These are phyloP conservation scores for Datnioides undecimradiatus DNA, from an alignment of 2,113 vertebrate genomes.

Conservation along the genomic window DNA sequence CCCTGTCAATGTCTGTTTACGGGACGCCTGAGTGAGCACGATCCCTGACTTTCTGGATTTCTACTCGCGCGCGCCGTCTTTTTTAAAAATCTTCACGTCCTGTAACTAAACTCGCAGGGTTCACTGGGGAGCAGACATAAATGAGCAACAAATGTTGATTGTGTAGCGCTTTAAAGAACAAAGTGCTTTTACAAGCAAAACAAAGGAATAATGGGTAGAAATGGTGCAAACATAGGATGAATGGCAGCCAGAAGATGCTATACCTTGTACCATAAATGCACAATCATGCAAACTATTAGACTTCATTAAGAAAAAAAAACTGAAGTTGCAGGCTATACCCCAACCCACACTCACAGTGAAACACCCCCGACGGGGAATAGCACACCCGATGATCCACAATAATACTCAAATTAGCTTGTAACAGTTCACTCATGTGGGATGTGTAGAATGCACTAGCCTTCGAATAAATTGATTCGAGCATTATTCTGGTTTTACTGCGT, in stretches of 20 bases:
- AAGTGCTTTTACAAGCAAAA: slow-evolving; percentile 26
- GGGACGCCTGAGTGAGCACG: slow-evolving; percentile 33
- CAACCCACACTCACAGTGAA: slow-evolving; percentile 16
- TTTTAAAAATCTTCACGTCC: slow-evolving; percentile 2
- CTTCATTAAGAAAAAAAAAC: slow-evolving; percentile 35
- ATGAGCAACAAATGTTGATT: slow-evolving; percentile 19
- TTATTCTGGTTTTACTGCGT: slow-evolving; percentile 39
- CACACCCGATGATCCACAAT: slow-evolving; percentile 32
- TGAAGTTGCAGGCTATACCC: slow-evolving; percentile 24
- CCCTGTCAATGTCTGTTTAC: slow-evolving; percentile 37
- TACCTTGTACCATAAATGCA: slow-evolving; percentile 25
- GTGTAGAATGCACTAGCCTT: slow-evolving; percentile 47
- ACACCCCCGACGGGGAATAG: slow-evolving; percentile 1
- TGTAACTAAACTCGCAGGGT: not conserved
- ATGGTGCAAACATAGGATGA: slow-evolving; percentile 4
- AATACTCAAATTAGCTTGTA: slow-evolving; percentile 59
- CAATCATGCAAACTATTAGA: not conserved
- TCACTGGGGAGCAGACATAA: slow-evolving; percentile 7
- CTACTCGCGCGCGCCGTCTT: not conserved
- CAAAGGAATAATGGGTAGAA: not conserved
- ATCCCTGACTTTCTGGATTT: slow-evolving; percentile 14
- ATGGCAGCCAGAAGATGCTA: slow-evolving; percentile 11
- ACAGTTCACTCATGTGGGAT: slow-evolving; percentile 47
- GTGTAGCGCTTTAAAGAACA: slow-evolving; percentile 5
- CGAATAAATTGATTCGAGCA: slow-evolving; percentile 40